Conservation (phyloP, 2,888 invertebrate genomes). For the Acleris literana region DNA sequence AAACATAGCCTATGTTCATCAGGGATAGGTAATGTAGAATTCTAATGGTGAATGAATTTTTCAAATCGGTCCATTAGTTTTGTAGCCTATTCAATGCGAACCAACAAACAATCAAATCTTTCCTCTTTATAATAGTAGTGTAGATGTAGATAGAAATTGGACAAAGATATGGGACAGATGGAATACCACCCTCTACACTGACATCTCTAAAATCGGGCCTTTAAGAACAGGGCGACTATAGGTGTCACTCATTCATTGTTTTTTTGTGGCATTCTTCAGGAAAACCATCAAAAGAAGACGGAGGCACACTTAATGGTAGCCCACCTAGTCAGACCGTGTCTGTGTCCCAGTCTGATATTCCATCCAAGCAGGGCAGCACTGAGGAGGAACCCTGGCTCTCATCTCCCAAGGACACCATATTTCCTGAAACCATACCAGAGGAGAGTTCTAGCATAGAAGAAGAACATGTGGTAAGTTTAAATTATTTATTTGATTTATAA, state of each 20-base stretch:
- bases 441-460: conserved; percentile 96
- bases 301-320: conserved; percentile 77
- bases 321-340: conserved; percentile 86
- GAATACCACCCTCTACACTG: too few species aligned
- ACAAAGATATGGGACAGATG: too few species aligned
- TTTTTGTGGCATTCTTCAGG: conserved; percentile 49
- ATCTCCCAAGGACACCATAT: conserved; percentile 93
- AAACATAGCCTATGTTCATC: too few species aligned
- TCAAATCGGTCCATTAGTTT: too few species aligned
- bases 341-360: conserved; percentile 80
- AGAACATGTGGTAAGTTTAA: conserved; percentile 89
- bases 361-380: conserved; percentile 73
- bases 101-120: too few species aligned
- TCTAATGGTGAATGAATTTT: too few species aligned
- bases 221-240: too few species aligned
- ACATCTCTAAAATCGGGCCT: too few species aligned
- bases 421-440: conserved; percentile 96
- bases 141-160: too few species aligned
- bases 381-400: conserved; percentile 92
- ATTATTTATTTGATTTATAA: neutral
- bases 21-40: too few species aligned
- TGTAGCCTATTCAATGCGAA: too few species aligned
- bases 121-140: too few species aligned
- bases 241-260: neutral
- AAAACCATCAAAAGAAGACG: conserved; percentile 76